Evolutionary conservation across 2,113 vertebrate species (phyloP), one percentile per base, ranked within the genome.

Genomic region (Calonectris borealis): DNA sequence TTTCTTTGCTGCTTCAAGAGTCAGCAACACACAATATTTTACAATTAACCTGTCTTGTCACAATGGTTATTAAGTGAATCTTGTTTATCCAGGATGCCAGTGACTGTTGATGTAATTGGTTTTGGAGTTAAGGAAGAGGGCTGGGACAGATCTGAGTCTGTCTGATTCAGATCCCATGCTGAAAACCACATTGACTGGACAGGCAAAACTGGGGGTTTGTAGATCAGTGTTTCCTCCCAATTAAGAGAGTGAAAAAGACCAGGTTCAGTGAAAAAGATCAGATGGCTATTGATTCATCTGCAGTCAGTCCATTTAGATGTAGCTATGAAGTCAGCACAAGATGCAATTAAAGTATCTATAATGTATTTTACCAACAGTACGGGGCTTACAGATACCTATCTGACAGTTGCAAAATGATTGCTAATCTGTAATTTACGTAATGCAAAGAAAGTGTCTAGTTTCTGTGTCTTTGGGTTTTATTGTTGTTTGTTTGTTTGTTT

Each of bases 1-100:
- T 88, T 95, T 93, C 44, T 85, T 92, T 80, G 20, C 42, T 93
- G 38, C 82, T 94, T 97, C 82, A 80, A n/a, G 72, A 93, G 54
- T 73, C 72, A 83, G 68, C 61, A 64, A 76, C 51, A 91, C 31
- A 65, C 17, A 57, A 5, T 83, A 82, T 88, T 88, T 96, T 78
- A 83, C 64, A 96, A 94, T 96, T 88, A 91, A 88, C 54, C 49
- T 90, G 42, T 83, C 57, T 80, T 76, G 44, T 91, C 42, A 87
- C 70, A 80, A 22, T 66, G 34, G 26, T 40, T 90, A 62, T 26
- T 88, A 75, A 52, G 55, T 57, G 49, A 61, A 76, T 42, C 27
- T 64, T 77, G 24, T 70, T 96, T 93, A 78, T 89, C n/a, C 25
- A 46, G 51, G 26, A 65, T 86, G 46, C 14, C 57, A 83, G 51